Conservation (phyloP, 2,797 vertebrate genomes). For the Graptemys geographica region DNA sequence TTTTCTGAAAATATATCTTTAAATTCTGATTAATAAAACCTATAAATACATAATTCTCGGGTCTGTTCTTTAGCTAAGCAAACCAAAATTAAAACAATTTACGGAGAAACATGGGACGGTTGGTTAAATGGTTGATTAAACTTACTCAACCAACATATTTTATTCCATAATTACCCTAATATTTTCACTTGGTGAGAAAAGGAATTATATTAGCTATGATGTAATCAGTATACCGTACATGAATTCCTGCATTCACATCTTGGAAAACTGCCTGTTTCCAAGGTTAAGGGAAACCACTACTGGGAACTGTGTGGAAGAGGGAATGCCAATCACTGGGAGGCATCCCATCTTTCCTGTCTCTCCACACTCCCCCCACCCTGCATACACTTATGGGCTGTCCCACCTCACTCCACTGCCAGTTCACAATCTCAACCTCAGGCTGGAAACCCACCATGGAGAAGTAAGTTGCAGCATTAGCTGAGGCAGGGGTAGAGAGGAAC, state of each 20-base stretch:
- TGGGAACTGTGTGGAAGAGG: not conserved
- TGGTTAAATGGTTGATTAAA: not conserved
- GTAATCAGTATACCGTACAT: not conserved
- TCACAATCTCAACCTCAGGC: not conserved
- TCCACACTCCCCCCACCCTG: not conserved
- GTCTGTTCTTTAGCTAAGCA: not conserved
- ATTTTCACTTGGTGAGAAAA: not conserved
- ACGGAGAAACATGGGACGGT: not conserved
- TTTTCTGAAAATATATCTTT: not conserved
- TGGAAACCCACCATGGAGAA: not conserved
- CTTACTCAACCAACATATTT: constrained; percentile 2
- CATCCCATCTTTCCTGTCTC: not conserved
- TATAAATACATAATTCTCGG: not conserved
- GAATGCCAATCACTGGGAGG: not conserved
- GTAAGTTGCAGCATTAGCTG: not conserved
- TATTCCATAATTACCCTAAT: not conserved
- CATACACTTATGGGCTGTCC: not conserved
- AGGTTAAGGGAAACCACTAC: not conserved
- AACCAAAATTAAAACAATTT: constrained; percentile 3
- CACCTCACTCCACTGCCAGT: not conserved
- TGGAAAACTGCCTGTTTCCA: not conserved
- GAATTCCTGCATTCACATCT: not conserved
- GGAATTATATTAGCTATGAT: not conserved
- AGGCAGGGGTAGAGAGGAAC: not conserved
- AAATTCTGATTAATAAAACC: constrained; percentile 3